phyloP scores from a whole-genome alignment of 2,797 vertebrate genomes.

The Anolis apletophallus region DNA sequence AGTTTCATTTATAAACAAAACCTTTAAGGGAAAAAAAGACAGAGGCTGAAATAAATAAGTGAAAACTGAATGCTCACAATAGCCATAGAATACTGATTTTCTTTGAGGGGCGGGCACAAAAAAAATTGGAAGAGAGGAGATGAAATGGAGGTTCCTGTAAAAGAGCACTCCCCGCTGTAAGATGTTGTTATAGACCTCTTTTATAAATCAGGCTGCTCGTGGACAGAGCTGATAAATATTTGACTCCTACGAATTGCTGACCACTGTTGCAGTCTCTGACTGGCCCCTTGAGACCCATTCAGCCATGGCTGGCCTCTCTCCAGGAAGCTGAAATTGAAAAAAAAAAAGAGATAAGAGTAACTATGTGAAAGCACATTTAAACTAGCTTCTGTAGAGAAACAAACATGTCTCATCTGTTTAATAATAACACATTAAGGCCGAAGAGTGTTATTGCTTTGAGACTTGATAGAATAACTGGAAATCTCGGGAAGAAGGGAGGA shows the following conservation, averaged over 20 bases:
- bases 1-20: background rate
- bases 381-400: constrained; percentile 5
- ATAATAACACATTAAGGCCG: constrained; percentile 1
- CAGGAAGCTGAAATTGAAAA: constrained; percentile 12
- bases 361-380: constrained; percentile 14
- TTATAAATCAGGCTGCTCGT: background rate
- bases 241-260: constrained; percentile 15
- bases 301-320: constrained; percentile 4
- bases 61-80: background rate
- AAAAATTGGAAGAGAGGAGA: background rate
- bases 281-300: constrained; percentile 11
- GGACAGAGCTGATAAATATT: constrained; percentile 6
- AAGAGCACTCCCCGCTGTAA: background rate
- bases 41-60: background rate
- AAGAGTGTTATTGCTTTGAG: background rate
- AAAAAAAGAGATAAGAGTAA: background rate
- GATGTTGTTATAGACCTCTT: background rate
- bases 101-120: background rate
- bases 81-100: background rate
- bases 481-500: background rate
- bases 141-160: too few relatives aligned
- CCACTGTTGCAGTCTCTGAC: background rate
- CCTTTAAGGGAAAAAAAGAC: background rate
- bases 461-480: background rate
- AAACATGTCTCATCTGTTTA: background rate